These are phyloP conservation scores for Sebastes schlegelii DNA, from an alignment of 2,113 vertebrate species.

Conservation along the genomic window DNA sequence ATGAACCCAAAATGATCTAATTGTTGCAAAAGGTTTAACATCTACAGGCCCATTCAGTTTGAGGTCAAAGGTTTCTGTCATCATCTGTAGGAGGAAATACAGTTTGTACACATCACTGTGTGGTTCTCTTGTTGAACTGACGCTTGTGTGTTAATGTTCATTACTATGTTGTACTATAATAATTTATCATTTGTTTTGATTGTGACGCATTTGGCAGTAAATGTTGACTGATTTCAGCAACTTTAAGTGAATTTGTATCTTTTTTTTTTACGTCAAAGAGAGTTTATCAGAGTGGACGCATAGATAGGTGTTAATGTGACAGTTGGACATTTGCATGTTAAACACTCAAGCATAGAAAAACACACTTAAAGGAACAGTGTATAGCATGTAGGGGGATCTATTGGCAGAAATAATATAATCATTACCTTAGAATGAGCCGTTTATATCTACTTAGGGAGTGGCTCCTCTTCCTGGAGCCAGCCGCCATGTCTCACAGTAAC, in stretches of 20 bases:
- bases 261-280: background rate
- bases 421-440: no score
- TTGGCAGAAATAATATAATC: no score
- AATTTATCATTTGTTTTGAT: slow-evolving; percentile 47
- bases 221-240: slow-evolving; percentile 35
- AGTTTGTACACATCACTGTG: background rate
- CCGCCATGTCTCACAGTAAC: no score
- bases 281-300: background rate
- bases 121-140: background rate
- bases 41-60: background rate
- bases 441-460: no score
- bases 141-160: slow-evolving; percentile 7
- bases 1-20: background rate
- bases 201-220: slow-evolving; percentile 48
- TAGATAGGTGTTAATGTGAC: background rate
- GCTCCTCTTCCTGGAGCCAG: no score
- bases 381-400: no score
- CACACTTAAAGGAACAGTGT: no score
- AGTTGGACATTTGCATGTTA: background rate
- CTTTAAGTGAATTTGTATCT: background rate
- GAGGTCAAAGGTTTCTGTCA: background rate
- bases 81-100: background rate
- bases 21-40: background rate
- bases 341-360: background rate
- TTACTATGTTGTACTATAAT: slow-evolving; percentile 36